A percentile compares a stretch with the other conserved stretches of the same genome.
Evolutionary conservation across 2,888 invertebrate genomes (phyloP).

Genomic region (Apeira syringaria): DNA sequence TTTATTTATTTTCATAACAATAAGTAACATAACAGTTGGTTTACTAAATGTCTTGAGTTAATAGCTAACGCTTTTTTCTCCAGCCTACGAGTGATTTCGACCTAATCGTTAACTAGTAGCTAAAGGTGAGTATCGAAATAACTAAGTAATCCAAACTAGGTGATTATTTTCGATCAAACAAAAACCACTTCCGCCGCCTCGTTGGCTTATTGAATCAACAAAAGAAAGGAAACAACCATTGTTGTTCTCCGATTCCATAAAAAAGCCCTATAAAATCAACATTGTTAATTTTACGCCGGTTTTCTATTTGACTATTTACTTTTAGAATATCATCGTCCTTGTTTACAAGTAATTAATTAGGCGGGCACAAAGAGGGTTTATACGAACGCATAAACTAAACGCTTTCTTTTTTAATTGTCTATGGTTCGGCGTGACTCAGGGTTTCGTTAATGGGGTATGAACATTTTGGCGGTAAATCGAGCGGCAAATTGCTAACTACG

Average conservation of each 20-base stretch:
- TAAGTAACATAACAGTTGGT: no score
- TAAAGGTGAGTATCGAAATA: constrained; percentile 4
- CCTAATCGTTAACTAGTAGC: neutral
- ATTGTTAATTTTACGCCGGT: constrained; percentile 71
- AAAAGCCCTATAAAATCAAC: constrained; percentile 60
- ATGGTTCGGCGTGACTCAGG: constrained; percentile 60
- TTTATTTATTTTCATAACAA: no score
- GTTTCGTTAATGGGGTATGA: constrained; percentile 59
- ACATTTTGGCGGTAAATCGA: constrained; percentile 75
- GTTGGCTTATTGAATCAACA: constrained; percentile 52
- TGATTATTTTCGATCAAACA: constrained; percentile 33
- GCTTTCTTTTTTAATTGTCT: constrained; percentile 67
- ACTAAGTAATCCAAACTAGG: constrained; percentile 21
- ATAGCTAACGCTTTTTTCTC: no score
- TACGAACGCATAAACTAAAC: constrained; percentile 44
- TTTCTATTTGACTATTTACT: constrained; percentile 73
- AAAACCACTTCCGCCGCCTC: constrained; percentile 28
- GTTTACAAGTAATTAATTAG: constrained; percentile 81
- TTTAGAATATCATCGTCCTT: constrained; percentile 80
- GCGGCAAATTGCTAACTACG: constrained; percentile 71
- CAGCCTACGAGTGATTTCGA: neutral
- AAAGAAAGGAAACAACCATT: constrained; percentile 56
- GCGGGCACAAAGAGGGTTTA: constrained; percentile 58
- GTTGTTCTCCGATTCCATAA: constrained; percentile 46
- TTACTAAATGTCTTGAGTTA: no score